Conservation (phyloP, 2,888 invertebrate genomes). For the Suillia variegata region DNA sequence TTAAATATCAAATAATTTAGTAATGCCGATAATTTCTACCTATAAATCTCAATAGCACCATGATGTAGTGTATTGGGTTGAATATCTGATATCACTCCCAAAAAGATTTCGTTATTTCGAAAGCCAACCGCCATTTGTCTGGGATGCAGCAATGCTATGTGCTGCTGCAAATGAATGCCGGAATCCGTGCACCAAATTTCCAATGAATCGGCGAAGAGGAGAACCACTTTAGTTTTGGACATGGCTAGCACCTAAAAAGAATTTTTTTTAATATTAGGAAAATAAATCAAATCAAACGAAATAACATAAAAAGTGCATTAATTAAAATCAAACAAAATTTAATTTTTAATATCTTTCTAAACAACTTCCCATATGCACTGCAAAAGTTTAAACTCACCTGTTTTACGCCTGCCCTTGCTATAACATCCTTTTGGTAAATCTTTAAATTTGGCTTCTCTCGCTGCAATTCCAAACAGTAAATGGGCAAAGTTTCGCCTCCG, state of each 20-base stretch:
- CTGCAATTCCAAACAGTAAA: slow-evolving; percentile 26
- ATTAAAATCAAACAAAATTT: neutral
- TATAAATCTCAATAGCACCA: slow-evolving; percentile 49
- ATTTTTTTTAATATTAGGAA: neutral
- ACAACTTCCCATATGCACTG: too few species aligned
- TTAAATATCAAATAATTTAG: neutral
- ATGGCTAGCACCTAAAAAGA: slow-evolving; percentile 33
- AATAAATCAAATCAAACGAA: neutral
- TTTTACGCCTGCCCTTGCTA: slow-evolving; percentile 27
- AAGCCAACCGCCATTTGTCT: slow-evolving; percentile 35
- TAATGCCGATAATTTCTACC: too few species aligned
- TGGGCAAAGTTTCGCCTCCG: slow-evolving; percentile 3
- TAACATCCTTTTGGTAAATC: slow-evolving; percentile 21
- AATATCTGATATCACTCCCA: slow-evolving; percentile 41
- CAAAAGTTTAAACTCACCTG: too few species aligned
- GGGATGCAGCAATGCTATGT: slow-evolving; percentile 34
- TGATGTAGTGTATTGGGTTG: slow-evolving; percentile 33
- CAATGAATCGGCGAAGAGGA: slow-evolving; percentile 32
- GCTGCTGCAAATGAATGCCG: slow-evolving; percentile 24
- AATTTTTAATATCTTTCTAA: neutral
- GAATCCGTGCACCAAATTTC: slow-evolving; percentile 39
- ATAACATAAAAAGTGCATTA: neutral
- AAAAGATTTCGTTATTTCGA: slow-evolving; percentile 31
- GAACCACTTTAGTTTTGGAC: slow-evolving; percentile 23
- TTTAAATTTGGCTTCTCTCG: slow-evolving; percentile 1